Base-by-base conservation (phyloP, 2,113 vertebrate species). In the Elephantulus edwardii region DNA sequence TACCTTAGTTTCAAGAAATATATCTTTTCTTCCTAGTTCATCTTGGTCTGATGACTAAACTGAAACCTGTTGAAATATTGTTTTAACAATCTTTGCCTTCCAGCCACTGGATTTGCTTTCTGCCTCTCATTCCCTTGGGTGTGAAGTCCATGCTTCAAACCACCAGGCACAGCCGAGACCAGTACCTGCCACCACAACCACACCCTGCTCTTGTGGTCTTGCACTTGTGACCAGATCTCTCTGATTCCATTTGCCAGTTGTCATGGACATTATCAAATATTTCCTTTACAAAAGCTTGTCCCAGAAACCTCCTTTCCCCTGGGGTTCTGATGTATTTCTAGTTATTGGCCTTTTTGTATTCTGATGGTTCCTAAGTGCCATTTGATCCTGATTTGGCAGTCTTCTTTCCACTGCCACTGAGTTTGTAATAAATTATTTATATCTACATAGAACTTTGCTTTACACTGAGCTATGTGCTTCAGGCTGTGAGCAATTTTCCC, bases 121-220 rank as follows among this genome's bases (percentile, higher is more conserved):
- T 50, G 11, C 24, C 19, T 70, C 20, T 44, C 6, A 3, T 4
- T 19, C 1, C 0, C 44, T 62, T 12, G n/a, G 8, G 0, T 42
- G 28, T 74, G 17, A n/a, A 26, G 9, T 24, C 24, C 1, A 35
- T 35, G 24, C 28, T 42, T 40, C 10, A 56, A 44, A n/a, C 26
- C 17, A 35, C 30, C 50, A 33, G n/a, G 8, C 54, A 42, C 3
- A 30, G 24, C 50, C 35, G 20, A 33, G 11, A 48, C n/a, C 38
- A 38, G 30, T 35, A 6, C 24, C 20, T 19, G 40, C 40, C 9
- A 30, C 50, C 64, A 20, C 16, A 12, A 6, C 24, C 30, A 14
- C 0, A 0, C 5, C 5, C 30, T 68, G 28, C 38, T 40, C 9
- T 56, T 3, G 5, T 16, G 33, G 35, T 1, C 30, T n/a, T 14